phyloP scores from a whole-genome alignment of 2,888 invertebrate species.

The Amblyjoppa proteus region DNA sequence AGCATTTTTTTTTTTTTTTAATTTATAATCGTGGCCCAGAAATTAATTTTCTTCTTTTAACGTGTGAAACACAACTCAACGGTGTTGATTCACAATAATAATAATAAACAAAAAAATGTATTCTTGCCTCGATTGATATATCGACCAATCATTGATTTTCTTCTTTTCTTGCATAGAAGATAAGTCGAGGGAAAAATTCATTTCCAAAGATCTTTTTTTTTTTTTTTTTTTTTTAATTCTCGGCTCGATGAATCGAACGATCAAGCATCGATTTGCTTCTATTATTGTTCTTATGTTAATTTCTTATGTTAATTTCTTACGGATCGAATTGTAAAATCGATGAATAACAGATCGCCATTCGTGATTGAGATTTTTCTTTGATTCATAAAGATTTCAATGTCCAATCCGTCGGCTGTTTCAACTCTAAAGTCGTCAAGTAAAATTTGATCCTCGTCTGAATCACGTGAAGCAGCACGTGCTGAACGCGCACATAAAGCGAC shows the following conservation, averaged over 20 bases:
- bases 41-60: neutral
- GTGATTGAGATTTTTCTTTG: neutral
- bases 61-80: neutral
- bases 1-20: neutral
- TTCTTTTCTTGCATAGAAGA: too few species aligned
- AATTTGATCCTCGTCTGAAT: conserved; percentile 40
- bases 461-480: conserved; percentile 59
- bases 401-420: neutral
- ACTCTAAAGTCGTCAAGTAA: neutral
- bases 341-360: neutral
- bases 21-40: too few species aligned
- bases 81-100: neutral
- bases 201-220: too few species aligned
- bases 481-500: conserved; percentile 41
- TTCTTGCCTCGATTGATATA: neutral
- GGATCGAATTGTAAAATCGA: neutral
- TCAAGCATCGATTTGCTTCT: too few species aligned
- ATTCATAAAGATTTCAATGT: neutral
- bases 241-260: too few species aligned
- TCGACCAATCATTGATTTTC: neutral
- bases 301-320: neutral
- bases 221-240: too few species aligned
- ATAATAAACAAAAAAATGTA: neutral
- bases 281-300: neutral
- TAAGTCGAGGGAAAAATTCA: too few species aligned